These are phyloP conservation scores for Cyphotilapia sp. DNA, from an alignment of 2,113 vertebrate species.

Conservation along the genomic window DNA sequence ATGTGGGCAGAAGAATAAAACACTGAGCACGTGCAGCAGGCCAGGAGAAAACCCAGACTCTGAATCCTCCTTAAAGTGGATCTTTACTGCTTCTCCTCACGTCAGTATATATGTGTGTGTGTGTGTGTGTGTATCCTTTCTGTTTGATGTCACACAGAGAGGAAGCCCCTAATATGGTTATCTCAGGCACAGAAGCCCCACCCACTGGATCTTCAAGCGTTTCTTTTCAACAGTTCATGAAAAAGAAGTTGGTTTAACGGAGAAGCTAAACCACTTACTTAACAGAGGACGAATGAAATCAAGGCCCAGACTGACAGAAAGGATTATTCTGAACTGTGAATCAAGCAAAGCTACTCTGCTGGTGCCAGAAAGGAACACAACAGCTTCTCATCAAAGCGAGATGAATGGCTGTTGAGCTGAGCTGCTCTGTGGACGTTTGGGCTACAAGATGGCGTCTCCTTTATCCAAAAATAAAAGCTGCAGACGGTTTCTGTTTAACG, in stretches of 20 bases:
- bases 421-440: neutral
- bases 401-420: accelerated
- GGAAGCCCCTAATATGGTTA: neutral
- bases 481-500: neutral
- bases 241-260: neutral
- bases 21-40: neutral
- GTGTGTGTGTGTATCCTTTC: neutral
- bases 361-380: neutral
- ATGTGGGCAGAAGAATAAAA: neutral
- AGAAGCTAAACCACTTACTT: accelerated
- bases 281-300: neutral
- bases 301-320: neutral
- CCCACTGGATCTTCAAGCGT: neutral
- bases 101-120: neutral
- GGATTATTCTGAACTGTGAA: neutral
- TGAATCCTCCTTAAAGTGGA: neutral
- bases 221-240: neutral
- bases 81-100: neutral
- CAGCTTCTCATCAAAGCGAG: neutral
- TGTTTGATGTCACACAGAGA: neutral
- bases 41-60: neutral
- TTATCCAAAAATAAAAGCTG: neutral
- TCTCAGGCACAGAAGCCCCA: neutral
- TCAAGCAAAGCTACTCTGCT: neutral
- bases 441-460: neutral